Evolutionary conservation across 2,797 vertebrate species (phyloP).

Genomic region (Cossypha niveicapilla): DNA sequence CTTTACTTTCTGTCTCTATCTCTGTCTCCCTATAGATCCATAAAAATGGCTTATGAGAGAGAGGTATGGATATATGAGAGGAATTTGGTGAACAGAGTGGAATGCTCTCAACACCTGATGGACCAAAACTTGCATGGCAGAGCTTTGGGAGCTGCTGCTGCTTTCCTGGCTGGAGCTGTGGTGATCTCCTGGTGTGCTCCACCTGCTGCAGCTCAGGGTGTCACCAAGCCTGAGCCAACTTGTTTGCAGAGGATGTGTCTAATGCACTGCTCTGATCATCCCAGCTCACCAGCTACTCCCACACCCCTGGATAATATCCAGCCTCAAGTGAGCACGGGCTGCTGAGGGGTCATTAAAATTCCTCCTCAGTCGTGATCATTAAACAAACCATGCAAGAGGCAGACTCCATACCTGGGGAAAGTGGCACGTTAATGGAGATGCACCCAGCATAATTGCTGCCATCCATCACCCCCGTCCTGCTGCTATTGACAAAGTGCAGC

Average conservation of each 20-base stretch:
- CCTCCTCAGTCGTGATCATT: conserved; percentile 49
- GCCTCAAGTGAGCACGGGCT: background rate
- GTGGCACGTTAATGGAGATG: conserved; percentile 64
- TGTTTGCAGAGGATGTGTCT: background rate
- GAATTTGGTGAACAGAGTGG: background rate
- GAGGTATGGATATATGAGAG: fast-evolving
- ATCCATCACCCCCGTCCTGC: conserved; percentile 63
- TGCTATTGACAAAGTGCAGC: conserved; percentile 64
- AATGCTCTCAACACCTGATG: background rate
- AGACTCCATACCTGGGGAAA: conserved; percentile 56
- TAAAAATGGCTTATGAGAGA: background rate
- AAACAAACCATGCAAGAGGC: conserved; percentile 49
- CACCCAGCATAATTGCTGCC: conserved; percentile 66
- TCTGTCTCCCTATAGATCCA: background rate
- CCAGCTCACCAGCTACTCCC: background rate
- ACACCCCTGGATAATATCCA: background rate
- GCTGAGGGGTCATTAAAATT: conserved; percentile 33
- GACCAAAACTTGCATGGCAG: background rate
- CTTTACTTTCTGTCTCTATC: background rate
- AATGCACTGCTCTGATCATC: background rate
- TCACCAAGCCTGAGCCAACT: background rate
- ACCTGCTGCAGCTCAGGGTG: background rate
- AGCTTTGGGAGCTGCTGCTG: background rate
- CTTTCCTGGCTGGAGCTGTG: background rate
- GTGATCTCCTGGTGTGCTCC: background rate